Base-by-base conservation (phyloP, 2,888 invertebrate genomes). In the Drosophila neonasuta region DNA sequence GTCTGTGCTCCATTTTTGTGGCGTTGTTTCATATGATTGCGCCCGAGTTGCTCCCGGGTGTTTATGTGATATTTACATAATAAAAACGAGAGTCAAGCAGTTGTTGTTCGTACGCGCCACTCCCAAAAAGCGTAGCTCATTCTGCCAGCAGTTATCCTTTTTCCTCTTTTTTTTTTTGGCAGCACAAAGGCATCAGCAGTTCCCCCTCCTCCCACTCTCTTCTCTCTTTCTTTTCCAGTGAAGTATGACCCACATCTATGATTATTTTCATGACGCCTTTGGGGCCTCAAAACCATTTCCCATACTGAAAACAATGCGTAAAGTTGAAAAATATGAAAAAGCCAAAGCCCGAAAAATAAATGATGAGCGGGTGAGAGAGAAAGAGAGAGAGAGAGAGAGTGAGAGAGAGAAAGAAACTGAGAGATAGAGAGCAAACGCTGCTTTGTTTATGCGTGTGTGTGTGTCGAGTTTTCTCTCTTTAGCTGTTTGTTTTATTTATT, bases 1-100 rank as follows among this genome's bases (percentile, higher is more conserved):
- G 24, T 24, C 6, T n/a, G 42, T 55, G 60, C 55, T 73, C 63
- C 64, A 68, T 71, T 73, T 46, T 50, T 76, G 70, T 66, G 86
- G 74, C 72, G 67, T 65, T 73, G 70, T 69, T 81, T 82, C 83
- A 77, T 73, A 77, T 87, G 83, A 82, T 79, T 81, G 85, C 79
- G 78, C 68, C 68, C 50, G 71, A 71, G 74, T 63, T 70, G 89
- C 88, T 88, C 74, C 85, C 82, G 88, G 88, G 82, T 89, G 88
- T 89, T 89, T 87, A 86, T 89, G 80, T 74, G 78, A 86, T 89
- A 89, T 89, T 88, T 88, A 82, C 88, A 88, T 89, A 89, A 88
- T 88, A 85, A 89, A 86, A 86, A 79, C 77, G 86, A 87, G 80
- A 87, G 87, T 85, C 74, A 68, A 82, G 69, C 48, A 39, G 46